Percentiles rank a stretch among this genome's conserved stretches.
These are phyloP conservation scores for Craterocephalus amniculus DNA, from an alignment of 2,797 vertebrate genomes.

Conservation along the genomic window DNA sequence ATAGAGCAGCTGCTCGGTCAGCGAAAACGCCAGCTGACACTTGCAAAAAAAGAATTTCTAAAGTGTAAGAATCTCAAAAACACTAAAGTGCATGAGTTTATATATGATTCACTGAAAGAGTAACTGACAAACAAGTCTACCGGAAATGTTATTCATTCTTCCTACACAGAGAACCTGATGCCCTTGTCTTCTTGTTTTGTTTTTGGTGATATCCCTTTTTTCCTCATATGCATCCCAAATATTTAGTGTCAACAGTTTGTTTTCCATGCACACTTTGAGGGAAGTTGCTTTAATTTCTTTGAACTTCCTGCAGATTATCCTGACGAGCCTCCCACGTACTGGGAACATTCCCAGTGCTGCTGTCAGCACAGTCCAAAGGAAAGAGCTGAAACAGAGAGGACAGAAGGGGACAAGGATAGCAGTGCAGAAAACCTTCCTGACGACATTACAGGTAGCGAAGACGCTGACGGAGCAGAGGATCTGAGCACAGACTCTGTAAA, in stretches of 20 bases:
- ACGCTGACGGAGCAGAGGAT: slow-evolving; percentile 5
- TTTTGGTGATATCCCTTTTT: too few species aligned
- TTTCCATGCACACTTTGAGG: not conserved
- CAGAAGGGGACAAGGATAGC: slow-evolving; percentile 61
- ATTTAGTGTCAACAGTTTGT: not conserved
- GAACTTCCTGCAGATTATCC: slow-evolving; percentile 79
- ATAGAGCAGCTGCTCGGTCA: too few species aligned
- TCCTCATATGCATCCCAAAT: too few species aligned
- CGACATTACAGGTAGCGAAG: slow-evolving; percentile 55
- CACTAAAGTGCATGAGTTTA: too few species aligned
- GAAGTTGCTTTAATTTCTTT: not conserved
- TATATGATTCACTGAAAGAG: too few species aligned
- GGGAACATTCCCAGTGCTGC: slow-evolving; percentile 81
- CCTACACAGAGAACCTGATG: too few species aligned
- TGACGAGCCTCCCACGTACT: slow-evolving; percentile 85
- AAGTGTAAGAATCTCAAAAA: too few species aligned
- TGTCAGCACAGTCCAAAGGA: slow-evolving; percentile 78
- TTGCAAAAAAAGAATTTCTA: too few species aligned
- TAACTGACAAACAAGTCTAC: too few species aligned
- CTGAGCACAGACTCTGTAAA: not conserved
- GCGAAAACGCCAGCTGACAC: too few species aligned
- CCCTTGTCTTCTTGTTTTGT: too few species aligned
- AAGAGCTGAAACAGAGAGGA: slow-evolving; percentile 75
- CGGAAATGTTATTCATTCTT: too few species aligned
- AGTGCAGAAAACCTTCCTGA: slow-evolving; percentile 14